phyloP scores from a whole-genome alignment of 2,797 vertebrate species.

The Kryptolebias ocellatus region DNA sequence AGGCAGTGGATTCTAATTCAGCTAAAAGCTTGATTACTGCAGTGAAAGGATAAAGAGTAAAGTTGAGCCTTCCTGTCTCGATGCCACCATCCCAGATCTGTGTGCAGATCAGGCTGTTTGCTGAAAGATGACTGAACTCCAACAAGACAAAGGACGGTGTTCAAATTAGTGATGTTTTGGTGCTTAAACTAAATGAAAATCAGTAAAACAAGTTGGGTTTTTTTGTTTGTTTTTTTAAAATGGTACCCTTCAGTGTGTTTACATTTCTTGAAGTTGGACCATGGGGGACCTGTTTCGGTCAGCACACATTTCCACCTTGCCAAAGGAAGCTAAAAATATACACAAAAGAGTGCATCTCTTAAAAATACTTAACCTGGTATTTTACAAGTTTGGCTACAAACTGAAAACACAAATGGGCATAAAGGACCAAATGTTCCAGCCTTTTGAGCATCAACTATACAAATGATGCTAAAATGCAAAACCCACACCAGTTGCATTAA shows the following conservation, averaged over 20 bases:
- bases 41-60: conserved; percentile 1
- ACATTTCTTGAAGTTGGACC: neutral
- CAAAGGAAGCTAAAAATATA: neutral
- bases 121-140: too few relatives aligned
- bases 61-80: neutral
- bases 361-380: neutral
- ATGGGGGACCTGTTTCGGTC: neutral
- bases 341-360: neutral
- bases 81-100: neutral
- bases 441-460: neutral
- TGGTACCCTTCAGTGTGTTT: neutral
- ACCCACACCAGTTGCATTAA: too few relatives aligned
- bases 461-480: too few relatives aligned
- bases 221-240: neutral
- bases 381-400: too few relatives aligned
- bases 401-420: neutral
- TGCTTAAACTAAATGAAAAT: neutral
- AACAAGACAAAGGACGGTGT: neutral
- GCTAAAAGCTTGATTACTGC: conserved; percentile 4
- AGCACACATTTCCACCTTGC: neutral
- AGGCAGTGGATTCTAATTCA: conserved; percentile 12
- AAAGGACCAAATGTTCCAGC: neutral
- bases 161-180: neutral
- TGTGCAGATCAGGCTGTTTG: too few relatives aligned
- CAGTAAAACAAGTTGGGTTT: too few relatives aligned